A percentile compares a stretch with the other conserved stretches of the same genome.
Conservation (phyloP, 2,113 vertebrate species). For the Helogale parvula region DNA sequence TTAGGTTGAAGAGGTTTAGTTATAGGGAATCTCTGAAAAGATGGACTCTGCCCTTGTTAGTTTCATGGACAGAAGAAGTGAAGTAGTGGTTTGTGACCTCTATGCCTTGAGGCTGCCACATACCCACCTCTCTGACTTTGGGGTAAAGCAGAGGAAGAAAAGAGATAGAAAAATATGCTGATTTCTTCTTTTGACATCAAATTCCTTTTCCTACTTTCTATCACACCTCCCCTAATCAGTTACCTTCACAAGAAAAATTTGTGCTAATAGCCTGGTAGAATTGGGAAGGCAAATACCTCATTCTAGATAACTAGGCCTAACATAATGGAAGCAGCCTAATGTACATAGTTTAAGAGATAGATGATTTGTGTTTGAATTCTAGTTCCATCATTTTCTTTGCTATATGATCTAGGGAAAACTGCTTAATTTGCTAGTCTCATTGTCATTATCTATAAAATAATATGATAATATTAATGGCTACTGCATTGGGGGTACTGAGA, state of each 20-base stretch:
- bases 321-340: neutral
- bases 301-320: conserved; percentile 6
- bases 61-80: neutral
- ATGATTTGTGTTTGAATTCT: conserved; percentile 44
- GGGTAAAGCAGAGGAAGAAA: neutral
- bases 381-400: conserved; percentile 46
- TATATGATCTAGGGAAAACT: neutral
- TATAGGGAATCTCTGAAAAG: neutral
- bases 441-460: conserved; percentile 58
- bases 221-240: neutral
- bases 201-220: conserved; percentile 35
- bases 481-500: neutral
- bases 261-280: conserved; percentile 1
- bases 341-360: conserved; percentile 20
- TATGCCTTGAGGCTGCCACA: neutral
- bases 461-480: conserved; percentile 5
- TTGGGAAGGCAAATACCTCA: neutral
- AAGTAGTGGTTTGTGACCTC: conserved; percentile 8
- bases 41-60: conserved; percentile 8
- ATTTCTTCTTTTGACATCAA: neutral
- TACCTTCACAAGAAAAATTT: conserved; percentile 19
- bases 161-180: neutral
- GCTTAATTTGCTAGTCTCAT: conserved; percentile 40
- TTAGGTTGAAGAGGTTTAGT: neutral
- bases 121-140: neutral